phyloP scores from a whole-genome alignment of 2,113 vertebrate species.

The Heptranchias perlo region DNA sequence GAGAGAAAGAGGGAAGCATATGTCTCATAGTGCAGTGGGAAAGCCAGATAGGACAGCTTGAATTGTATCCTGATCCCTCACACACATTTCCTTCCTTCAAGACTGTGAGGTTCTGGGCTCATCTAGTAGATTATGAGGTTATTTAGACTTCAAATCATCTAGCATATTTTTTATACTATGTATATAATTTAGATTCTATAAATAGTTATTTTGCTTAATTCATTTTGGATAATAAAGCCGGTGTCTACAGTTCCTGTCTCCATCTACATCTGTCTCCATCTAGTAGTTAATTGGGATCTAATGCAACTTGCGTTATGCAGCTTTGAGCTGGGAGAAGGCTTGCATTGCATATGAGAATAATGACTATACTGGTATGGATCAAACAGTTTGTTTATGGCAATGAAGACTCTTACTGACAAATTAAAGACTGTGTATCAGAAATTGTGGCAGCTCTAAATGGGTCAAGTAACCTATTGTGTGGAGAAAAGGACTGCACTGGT shows the following conservation, averaged over 20 bases:
- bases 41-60: too few relatives aligned
- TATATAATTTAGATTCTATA: not conserved
- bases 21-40: too few relatives aligned
- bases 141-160: not conserved
- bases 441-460: not conserved
- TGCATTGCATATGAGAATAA: not conserved
- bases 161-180: not conserved
- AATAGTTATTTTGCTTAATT: not conserved
- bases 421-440: not conserved
- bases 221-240: not conserved
- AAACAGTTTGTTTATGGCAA: not conserved
- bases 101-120: not conserved
- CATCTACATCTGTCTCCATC: not conserved
- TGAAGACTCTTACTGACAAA: not conserved
- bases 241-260: not conserved
- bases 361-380: not conserved
- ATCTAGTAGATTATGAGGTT: not conserved
- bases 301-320: not conserved
- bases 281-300: not conserved
- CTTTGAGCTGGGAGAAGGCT: not conserved
- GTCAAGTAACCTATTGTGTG: not conserved
- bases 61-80: not conserved
- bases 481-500: not conserved
- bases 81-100: not conserved
- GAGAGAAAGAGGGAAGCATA: too few relatives aligned